Base-by-base conservation (phyloP, 1,140 invertebrate species). In the Alviniconcha marisindica region DNA sequence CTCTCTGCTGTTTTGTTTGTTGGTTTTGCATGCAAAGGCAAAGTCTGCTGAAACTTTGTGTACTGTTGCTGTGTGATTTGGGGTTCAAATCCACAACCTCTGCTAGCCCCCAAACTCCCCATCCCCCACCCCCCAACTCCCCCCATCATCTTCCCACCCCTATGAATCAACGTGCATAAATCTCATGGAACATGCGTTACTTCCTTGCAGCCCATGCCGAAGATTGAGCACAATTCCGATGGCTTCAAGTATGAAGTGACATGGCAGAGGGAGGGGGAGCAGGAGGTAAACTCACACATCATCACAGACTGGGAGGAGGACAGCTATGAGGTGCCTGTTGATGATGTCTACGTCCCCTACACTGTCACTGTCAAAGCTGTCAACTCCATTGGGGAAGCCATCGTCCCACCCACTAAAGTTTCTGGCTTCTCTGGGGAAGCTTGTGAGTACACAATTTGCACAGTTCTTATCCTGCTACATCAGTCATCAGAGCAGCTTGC, bases 381-480 rank as follows among this genome's bases (percentile, higher is more conserved):
- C 38, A 90, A 90, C 81, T 40, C 81, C 63, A 33, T 82, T 14
- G 89, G 89, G n/a, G 24, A 84, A 18, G 38, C 79, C 15, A 28
- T 60, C 21, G 31, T 12, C 15, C 40, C 69, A n/a, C 82, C 85
- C 18, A 38, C 84, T 33, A 24, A 66, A n/a, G 28, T 88, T 0
- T 81, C 28, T 14, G 89, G 87, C 21, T 85, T 85, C 74, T 88
- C 89, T 51, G 89, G 88, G 36, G 88, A 89, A 85, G 87, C 86
- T 78, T 77, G 89, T 90, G 77, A 84, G 85, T 84, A 33, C 33
- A 36, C 31, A 12, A 24, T 15, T 71, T 71, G 15, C 15, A 15
- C 48, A 66, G 10, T 66, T 66, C n/a, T n/a, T n/a, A n/a, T n/a
- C n/a, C n/a, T n/a, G n/a, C n/a, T n/a, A n/a, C n/a, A n/a, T n/a